Percentiles rank a stretch among this genome's conserved stretches.
phyloP scores from a whole-genome alignment of 2,113 vertebrate species.

The Prinia subflava region DNA sequence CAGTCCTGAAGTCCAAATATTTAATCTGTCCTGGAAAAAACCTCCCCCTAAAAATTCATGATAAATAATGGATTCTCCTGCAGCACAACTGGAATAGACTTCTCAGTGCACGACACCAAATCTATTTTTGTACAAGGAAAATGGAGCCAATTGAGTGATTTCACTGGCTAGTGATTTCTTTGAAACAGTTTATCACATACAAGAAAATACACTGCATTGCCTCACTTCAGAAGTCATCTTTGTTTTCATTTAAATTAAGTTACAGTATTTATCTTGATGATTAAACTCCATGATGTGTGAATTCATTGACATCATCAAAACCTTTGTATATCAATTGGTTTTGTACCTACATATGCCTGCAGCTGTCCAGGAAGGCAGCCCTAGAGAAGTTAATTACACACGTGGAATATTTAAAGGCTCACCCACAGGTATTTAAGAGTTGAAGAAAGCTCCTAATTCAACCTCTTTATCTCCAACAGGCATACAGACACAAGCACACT shows the following conservation, averaged over 20 bases:
- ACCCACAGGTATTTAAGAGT: background rate
- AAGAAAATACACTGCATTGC: background rate
- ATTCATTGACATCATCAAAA: background rate
- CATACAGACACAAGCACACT: background rate
- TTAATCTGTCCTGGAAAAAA: background rate
- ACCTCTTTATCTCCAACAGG: background rate
- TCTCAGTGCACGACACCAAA: background rate
- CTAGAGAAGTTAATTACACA: background rate
- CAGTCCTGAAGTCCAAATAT: background rate
- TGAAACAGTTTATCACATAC: background rate
- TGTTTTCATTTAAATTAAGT: background rate
- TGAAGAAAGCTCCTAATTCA: background rate
- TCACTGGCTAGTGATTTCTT: slow-evolving; percentile 30
- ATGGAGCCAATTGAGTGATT: background rate
- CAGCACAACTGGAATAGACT: background rate
- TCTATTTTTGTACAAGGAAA: slow-evolving; percentile 20
- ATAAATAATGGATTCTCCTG: background rate
- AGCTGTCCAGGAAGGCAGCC: background rate
- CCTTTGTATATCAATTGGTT: background rate
- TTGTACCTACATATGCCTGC: background rate
- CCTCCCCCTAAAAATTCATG: background rate
- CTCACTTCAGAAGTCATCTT: background rate
- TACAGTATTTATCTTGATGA: background rate
- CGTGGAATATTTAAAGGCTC: background rate
- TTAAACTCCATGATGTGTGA: background rate